A percentile compares a stretch with the other conserved stretches of the same genome.
Evolutionary conservation across 2,113 vertebrate genomes (phyloP).

Genomic region (Dissostichus mawsoni): DNA sequence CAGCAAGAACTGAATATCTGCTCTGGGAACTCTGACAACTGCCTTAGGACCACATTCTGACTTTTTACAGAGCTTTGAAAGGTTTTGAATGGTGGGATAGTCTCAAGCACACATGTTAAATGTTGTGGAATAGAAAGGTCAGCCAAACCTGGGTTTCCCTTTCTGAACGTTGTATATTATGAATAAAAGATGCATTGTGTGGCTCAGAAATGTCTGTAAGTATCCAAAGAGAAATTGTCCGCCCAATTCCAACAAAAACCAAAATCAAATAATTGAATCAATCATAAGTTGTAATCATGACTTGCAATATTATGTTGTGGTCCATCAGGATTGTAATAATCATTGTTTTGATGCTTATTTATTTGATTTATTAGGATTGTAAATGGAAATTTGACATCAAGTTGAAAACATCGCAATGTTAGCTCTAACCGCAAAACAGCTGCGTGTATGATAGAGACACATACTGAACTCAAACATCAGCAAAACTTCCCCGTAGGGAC

Average conservation of each 20-base stretch:
- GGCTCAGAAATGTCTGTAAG: constrained; percentile 5
- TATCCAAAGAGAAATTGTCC: constrained; percentile 1
- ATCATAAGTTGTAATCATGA: constrained; percentile 20
- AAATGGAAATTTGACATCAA: constrained; percentile 19
- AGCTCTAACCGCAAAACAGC: constrained; percentile 23
- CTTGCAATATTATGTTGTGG: not conserved
- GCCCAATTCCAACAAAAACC: not conserved
- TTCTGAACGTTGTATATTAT: constrained; percentile 37
- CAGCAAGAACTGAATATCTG: constrained; percentile 60
- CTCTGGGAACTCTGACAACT: constrained; percentile 55
- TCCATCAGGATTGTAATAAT: constrained; percentile 9
- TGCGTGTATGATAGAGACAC: constrained; percentile 23
- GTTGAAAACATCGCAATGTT: constrained; percentile 41
- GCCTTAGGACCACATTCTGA: constrained; percentile 58
- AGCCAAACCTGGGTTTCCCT: constrained; percentile 37
- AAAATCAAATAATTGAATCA: not conserved
- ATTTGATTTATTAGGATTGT: constrained; percentile 39
- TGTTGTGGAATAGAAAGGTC: constrained; percentile 39
- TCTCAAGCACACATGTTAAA: constrained; percentile 50
- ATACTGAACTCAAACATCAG: constrained; percentile 28
- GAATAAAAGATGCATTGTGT: constrained; percentile 23
- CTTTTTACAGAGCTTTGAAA: constrained; percentile 45
- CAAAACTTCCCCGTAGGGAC: constrained; percentile 12
- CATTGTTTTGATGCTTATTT: constrained; percentile 3
- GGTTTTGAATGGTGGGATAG: constrained; percentile 47